A percentile compares a stretch with the other conserved stretches of the same genome.
These are phyloP conservation scores for Erpornis zantholeuca DNA, from an alignment of 2,113 vertebrate species.

Conservation along the genomic window DNA sequence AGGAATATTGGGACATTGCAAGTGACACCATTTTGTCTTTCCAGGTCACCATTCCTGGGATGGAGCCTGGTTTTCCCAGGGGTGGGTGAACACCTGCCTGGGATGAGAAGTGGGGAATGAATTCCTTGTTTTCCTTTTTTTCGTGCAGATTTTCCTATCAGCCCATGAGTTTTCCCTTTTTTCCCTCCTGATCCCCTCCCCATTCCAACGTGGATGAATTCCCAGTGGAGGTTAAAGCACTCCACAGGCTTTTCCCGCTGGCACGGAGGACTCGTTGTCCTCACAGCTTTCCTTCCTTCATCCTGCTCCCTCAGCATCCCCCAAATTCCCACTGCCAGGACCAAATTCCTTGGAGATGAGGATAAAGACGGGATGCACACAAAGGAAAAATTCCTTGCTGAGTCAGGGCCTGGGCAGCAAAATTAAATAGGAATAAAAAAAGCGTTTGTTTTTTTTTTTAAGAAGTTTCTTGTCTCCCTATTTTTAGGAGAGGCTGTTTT, in stretches of 20 bases:
- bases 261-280: not conserved
- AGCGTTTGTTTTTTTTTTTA: not conserved
- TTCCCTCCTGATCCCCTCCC: not conserved
- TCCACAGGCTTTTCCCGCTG: not conserved
- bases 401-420: not conserved
- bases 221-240: not conserved
- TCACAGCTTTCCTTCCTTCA: not conserved
- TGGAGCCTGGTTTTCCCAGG: not conserved
- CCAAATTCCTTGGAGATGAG: not conserved
- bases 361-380: not conserved
- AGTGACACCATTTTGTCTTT: not conserved
- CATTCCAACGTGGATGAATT: not conserved
- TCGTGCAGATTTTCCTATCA: not conserved
- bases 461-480: not conserved
- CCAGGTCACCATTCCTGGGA: not conserved
- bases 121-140: not conserved
- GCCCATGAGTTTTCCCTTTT: not conserved
- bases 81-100: not conserved
- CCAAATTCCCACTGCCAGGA: not conserved
- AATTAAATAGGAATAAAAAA: not conserved
- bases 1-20: not conserved
- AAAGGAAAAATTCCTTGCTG: not conserved
- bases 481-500: not conserved
- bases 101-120: not conserved
- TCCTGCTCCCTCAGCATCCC: not conserved